Evolutionary conservation across 37 sponge, comb jelly and placozoan genomes (phyloP).

Genomic region (Beroe forskalii): DNA sequence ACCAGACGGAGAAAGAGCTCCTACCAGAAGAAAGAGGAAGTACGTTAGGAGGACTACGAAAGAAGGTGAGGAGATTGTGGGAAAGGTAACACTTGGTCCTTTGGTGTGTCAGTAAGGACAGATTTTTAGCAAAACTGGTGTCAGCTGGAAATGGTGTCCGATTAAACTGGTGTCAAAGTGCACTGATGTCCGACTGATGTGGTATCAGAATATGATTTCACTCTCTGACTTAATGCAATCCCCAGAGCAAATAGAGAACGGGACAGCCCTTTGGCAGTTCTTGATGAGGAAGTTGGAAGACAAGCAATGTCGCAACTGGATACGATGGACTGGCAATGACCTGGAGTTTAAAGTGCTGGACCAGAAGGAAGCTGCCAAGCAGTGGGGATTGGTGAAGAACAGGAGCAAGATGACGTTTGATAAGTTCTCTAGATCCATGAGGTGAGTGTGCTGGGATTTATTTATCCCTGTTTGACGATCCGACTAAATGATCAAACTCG

Average conservation of each 20-base stretch:
- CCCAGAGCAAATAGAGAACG: conserved; percentile 62
- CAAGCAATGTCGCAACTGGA: neutral
- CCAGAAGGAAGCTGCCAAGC: conserved; percentile 52
- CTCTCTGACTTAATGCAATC: no score
- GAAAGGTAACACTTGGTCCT: no score
- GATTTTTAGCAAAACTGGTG: no score
- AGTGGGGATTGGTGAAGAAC: conserved; percentile 58
- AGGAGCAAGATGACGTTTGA: conserved; percentile 54
- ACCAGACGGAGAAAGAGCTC: neutral
- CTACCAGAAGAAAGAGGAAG: conserved; percentile 45
- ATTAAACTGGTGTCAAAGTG: neutral
- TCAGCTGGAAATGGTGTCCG: neutral
- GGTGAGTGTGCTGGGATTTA: neutral
- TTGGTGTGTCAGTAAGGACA: no score
- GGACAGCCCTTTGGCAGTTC: conserved; percentile 55
- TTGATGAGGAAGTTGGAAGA: conserved; percentile 61
- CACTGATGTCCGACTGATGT: no score
- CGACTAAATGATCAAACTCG: no score
- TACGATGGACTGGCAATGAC: conserved; percentile 63
- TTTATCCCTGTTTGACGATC: no score
- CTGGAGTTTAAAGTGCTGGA: conserved; percentile 62
- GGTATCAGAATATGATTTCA: no score
- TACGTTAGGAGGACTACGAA: conserved; percentile 46
- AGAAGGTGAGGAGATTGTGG: conserved; percentile 42
- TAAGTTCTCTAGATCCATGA: conserved; percentile 53